Evolutionary conservation across 2,888 invertebrate species (phyloP).

Genomic region (Esperia sulphurella): DNA sequence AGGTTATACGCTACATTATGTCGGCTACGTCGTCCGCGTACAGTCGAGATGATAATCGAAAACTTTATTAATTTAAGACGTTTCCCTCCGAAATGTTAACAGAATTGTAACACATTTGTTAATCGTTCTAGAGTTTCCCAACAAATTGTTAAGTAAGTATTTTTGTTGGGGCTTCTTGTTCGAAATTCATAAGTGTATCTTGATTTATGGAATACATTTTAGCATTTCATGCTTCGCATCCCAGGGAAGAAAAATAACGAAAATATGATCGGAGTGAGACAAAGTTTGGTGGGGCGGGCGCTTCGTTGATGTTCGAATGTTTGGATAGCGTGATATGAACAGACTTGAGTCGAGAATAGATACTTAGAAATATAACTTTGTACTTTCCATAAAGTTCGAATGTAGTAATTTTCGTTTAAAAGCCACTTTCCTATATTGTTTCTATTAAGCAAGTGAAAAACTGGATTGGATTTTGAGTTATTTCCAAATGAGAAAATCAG

Average conservation of each 20-base stretch:
- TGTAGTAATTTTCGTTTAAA: not conserved
- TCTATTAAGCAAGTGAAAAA: too few species aligned
- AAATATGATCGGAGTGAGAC: conserved; percentile 47
- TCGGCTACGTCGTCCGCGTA: conserved; percentile 13
- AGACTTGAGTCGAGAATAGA: conserved; percentile 2
- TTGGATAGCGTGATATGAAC: conserved; percentile 47
- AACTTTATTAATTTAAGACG: conserved; percentile 65
- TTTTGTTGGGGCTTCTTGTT: conserved; percentile 54
- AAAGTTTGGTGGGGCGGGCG: conserved; percentile 45
- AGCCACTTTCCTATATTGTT: too few species aligned
- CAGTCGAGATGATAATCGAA: conserved; percentile 7
- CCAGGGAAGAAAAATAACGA: conserved; percentile 58
- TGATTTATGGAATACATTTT: conserved; percentile 69
- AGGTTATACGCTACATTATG: conserved; percentile 33
- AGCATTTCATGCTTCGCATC: conserved; percentile 46
- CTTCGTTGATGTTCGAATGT: conserved; percentile 39
- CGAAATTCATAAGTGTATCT: conserved; percentile 57
- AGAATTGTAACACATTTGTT: conserved; percentile 42
- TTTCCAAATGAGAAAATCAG: too few species aligned
- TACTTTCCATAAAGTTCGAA: not conserved
- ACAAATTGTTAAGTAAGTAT: conserved; percentile 55
- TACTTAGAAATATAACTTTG: not conserved
- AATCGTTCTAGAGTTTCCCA: conserved; percentile 47
- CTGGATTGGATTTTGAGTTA: too few species aligned
- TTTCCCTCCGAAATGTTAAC: conserved; percentile 31